Base-by-base conservation (phyloP, 2,113 vertebrate species). In the Gymnorhina tibicen region DNA sequence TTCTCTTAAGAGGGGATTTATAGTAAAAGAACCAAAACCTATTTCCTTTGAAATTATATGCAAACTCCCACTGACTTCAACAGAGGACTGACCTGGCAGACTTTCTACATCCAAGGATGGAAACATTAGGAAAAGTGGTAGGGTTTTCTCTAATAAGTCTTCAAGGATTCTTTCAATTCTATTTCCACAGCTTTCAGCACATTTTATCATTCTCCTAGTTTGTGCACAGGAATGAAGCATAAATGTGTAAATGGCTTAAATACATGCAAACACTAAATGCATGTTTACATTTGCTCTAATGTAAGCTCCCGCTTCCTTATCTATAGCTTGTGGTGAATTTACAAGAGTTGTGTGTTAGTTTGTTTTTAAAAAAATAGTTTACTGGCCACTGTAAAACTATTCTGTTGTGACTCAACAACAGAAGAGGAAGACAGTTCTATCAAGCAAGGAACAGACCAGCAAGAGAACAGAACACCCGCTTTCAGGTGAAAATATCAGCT, bases 1-100 rank as follows among this genome's bases (percentile, higher is more conserved):
- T 94, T 87, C 68, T 96, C 96, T 95, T 96, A 88, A 69, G 55
- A 90, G 86, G 52, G 64, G 86, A 93, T 96, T 97, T 96, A 77
- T 59, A 89, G 55, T 49, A 89, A 63, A 75, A 89, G 88, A 70
- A 96, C 35, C 80, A 94, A 96, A 95, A 39, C 35, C 50, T 92
- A 32, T 60, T 96, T 85, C 81, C 63, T 82, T 4, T 79, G 59
- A 87, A 92, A 82, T 42, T 52, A 72, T 41, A 41, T 47, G 56
- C 52, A 92, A 92, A 78, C n/a, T 91, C 80, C 47, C 52, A 89
- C 58, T 78, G 44, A 85, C 39, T 86, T 81, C 41, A 90, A 26
- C 60, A 73, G 72, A 96, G 49, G 28, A 80, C 41, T 95, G 94
- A 89, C 62, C 83, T 35, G 13, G 77, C 39, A 86, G 86, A 78